Conservation (phyloP, 2,888 invertebrate species). For the Mesodorylaimus sp. region DNA sequence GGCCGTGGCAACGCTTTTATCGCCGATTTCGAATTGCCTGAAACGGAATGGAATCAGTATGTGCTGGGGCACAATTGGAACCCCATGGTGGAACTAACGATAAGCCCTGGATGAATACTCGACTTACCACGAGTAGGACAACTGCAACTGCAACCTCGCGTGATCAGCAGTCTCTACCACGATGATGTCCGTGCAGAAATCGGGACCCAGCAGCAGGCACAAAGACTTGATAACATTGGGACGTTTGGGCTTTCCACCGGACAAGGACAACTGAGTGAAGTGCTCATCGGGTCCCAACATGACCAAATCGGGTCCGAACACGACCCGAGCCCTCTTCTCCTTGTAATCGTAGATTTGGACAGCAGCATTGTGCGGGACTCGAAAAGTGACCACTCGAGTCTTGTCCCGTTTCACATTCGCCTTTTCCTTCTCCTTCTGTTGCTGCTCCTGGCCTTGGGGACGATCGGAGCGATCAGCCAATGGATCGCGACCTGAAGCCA, state of each 20-base stretch:
- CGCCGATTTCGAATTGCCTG: constrained; percentile 34
- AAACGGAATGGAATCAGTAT: background rate
- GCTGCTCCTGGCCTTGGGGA: background rate
- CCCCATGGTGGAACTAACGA: background rate
- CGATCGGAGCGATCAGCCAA: constrained; percentile 33
- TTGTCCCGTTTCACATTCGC: constrained; percentile 24
- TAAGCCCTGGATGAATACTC: background rate
- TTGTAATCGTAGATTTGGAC: constrained; percentile 40
- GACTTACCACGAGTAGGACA: constrained; percentile 37
- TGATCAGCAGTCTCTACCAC: constrained; percentile 39
- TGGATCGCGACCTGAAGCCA: constrained; percentile 30
- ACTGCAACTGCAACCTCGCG: constrained; percentile 36
- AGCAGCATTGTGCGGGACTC: constrained; percentile 39
- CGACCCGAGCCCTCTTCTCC: constrained; percentile 34
- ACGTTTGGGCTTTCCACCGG: constrained; percentile 38
- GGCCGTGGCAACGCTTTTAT: constrained; percentile 27
- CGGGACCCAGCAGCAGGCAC: constrained; percentile 37
- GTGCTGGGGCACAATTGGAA: background rate
- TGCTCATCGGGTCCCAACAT: constrained; percentile 39
- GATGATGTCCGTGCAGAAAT: constrained; percentile 39
- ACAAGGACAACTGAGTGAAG: constrained; percentile 37
- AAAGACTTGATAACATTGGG: constrained; percentile 36
- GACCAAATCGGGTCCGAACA: constrained; percentile 39
- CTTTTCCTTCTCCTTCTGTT: constrained; percentile 7
- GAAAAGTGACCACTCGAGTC: constrained; percentile 32